A percentile compares a stretch with the other conserved stretches of the same genome.
Evolutionary conservation across 2,113 vertebrate species (phyloP).

Genomic region (Tupaia chinensis): DNA sequence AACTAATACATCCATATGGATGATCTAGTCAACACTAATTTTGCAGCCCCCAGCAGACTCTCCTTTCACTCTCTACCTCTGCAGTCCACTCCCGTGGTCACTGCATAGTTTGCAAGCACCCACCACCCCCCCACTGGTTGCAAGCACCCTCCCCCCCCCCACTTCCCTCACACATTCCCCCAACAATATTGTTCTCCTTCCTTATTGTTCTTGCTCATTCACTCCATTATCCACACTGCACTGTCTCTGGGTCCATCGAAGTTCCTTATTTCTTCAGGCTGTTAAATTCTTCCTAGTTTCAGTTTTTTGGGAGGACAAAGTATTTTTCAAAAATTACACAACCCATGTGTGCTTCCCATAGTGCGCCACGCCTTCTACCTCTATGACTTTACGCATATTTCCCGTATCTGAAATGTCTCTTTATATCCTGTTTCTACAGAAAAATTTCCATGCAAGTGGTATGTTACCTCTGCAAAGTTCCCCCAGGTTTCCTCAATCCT

Average conservation of each 20-base stretch:
- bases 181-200: no score
- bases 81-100: neutral
- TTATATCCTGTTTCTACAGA: neutral
- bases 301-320: neutral
- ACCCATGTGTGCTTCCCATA: neutral
- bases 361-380: neutral
- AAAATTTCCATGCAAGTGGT: neutral
- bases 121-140: no score
- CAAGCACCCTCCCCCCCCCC: neutral
- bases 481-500: neutral
- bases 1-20: neutral
- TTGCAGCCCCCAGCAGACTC: neutral
- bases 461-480: neutral
- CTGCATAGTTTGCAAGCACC: neutral
- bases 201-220: neutral
- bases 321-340: neutral
- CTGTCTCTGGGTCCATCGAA: neutral
- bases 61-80: neutral
- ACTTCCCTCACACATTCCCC: neutral
- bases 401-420: neutral
- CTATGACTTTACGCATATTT: neutral
- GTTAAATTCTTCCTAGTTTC: neutral
- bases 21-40: no score
- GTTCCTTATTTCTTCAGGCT: no score
- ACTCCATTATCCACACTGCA: neutral